Conservation (phyloP, 2,113 vertebrate species). For the Hiodon alosoides region DNA sequence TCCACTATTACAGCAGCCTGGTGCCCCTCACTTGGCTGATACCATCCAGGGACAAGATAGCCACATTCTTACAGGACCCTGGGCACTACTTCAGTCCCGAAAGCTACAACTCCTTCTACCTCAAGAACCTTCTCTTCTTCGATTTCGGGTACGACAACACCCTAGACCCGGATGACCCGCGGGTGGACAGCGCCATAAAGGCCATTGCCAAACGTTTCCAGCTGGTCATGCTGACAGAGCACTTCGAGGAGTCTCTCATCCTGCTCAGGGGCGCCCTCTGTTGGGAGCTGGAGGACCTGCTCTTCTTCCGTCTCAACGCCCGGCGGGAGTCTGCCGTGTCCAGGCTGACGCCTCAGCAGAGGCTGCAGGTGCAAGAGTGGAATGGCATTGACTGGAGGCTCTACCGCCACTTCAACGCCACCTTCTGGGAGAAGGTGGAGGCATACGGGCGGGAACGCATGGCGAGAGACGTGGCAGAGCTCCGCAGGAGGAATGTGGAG, state of each 20-base stretch:
- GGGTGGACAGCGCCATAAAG: slow-evolving; percentile 64
- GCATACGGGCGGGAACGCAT: slow-evolving; percentile 74
- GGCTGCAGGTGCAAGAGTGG: slow-evolving; percentile 74
- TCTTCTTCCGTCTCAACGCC: slow-evolving; percentile 86
- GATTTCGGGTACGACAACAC: slow-evolving; percentile 85
- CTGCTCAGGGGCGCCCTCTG: slow-evolving; percentile 84
- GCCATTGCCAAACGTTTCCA: slow-evolving; percentile 72
- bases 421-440: slow-evolving; percentile 82
- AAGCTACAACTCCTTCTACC: slow-evolving; percentile 85
- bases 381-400: slow-evolving; percentile 79
- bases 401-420: slow-evolving; percentile 83
- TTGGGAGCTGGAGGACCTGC: slow-evolving; percentile 83
- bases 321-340: slow-evolving; percentile 68
- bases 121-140: slow-evolving; percentile 86
- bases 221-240: slow-evolving; percentile 81
- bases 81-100: slow-evolving; percentile 67
- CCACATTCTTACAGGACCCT: slow-evolving; percentile 72
- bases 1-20: slow-evolving; percentile 77
- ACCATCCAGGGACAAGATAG: slow-evolving; percentile 66
- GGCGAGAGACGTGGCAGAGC: slow-evolving; percentile 67
- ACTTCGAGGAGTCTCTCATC: slow-evolving; percentile 91
- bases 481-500: slow-evolving; percentile 71
- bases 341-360: slow-evolving; percentile 65
- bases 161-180: slow-evolving; percentile 61
- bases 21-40: slow-evolving; percentile 86